Base-by-base conservation (phyloP, 1,140 invertebrate genomes). In the Acyrthosiphon pisum region DNA sequence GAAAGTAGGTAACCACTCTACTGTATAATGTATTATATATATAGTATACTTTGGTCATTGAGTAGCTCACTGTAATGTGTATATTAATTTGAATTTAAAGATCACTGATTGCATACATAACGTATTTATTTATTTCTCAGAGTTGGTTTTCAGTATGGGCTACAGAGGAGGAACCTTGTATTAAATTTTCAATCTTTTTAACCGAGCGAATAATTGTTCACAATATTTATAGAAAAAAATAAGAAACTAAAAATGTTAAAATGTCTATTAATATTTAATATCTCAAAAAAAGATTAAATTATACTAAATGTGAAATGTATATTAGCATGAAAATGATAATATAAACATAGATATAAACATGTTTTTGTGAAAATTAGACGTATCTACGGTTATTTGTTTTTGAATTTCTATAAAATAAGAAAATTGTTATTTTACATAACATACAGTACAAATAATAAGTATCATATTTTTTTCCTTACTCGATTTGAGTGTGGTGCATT, bases 401-500 rank as follows among this genome's bases (percentile, higher is more conserved):
- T 68, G 60, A 68, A 68, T 68, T 68, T 14, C 60, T 11, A 68
- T 4, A n/a, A 68, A 68, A 14, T 68, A n/a, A 68, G 11, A 68
- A 60, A n/a, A 68, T 30, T 9, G 60, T 50, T 50, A 50, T 50
- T 50, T 18, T 50, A 20, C 50, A 1, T n/a, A n/a, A n/a, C n/a
- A 41, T 30, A 60, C 44, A 46, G 0, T 60, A 11, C 9, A 60
- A 60, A 9, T 9, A 30, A 11, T 9, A 60, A n/a, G 4, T 68
- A 68, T n/a, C 2, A 68, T 68, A 6, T n/a, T 68, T 26, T 84
- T 44, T 91, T 76, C 56, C 81, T 86, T 86, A 93, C 91, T 83
- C 91, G 35, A 93, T 53, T 83, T 84, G 87, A 89, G 6, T 90
- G 41, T 37, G 86, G 87, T 30, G 35, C 60, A 41, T 68, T 83